Conservation (phyloP, 2,888 invertebrate species). For the Temnothorax unifasciatus region DNA sequence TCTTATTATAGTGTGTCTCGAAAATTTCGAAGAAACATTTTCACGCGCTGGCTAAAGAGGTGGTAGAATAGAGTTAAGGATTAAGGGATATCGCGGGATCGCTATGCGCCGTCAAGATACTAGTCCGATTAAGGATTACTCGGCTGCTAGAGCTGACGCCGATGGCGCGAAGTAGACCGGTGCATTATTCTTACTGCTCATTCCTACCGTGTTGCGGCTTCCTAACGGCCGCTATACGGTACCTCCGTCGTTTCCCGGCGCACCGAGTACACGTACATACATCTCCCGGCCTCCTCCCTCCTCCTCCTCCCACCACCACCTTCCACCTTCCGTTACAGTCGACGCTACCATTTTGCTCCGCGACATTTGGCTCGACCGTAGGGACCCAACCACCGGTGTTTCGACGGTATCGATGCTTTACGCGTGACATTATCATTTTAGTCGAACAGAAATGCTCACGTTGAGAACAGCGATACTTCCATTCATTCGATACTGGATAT, state of each 20-base stretch:
- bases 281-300: neutral
- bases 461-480: slow-evolving; percentile 2
- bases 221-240: slow-evolving; percentile 54
- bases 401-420: slow-evolving; percentile 23
- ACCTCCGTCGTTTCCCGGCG: slow-evolving; percentile 43
- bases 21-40: neutral
- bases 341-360: slow-evolving; percentile 46
- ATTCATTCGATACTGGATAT: slow-evolving; percentile 17
- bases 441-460: slow-evolving; percentile 11
- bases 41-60: neutral
- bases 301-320: neutral
- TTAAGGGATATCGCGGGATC: neutral
- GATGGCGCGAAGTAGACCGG: slow-evolving; percentile 80
- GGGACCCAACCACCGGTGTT: slow-evolving; percentile 28
- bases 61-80: neutral
- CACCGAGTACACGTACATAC: slow-evolving; percentile 29
- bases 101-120: slow-evolving; percentile 30
- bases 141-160: slow-evolving; percentile 75
- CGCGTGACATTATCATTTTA: slow-evolving; percentile 41
- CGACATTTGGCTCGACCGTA: slow-evolving; percentile 44
- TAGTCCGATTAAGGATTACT: slow-evolving; percentile 76
- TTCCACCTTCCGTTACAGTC: slow-evolving; percentile 36
- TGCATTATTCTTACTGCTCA: slow-evolving; percentile 76
- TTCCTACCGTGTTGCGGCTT: slow-evolving; percentile 52
- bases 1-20: neutral